Conservation (phyloP, 2,113 vertebrate genomes). For the Nerophis ophidion region DNA sequence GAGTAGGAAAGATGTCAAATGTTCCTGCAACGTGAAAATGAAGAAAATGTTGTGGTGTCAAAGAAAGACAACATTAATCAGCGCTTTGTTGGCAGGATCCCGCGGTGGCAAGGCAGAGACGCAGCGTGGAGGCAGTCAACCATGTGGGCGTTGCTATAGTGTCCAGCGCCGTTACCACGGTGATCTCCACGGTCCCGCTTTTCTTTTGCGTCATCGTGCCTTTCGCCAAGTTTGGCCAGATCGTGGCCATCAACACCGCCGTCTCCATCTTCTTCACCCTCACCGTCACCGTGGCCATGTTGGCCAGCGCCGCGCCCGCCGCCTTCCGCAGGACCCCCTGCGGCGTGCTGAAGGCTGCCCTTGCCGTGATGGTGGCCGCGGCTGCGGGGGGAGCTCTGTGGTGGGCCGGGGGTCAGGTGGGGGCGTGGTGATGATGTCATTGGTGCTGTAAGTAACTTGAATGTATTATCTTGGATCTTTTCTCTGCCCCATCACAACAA, state of each 20-base stretch:
- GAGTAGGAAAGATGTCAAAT: too few relatives aligned
- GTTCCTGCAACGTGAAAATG: too few relatives aligned
- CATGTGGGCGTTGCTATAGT: constrained; percentile 92
- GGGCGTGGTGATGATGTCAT: constrained; percentile 14
- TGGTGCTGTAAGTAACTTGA: too few relatives aligned
- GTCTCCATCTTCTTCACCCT: constrained; percentile 89
- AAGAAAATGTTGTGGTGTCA: too few relatives aligned
- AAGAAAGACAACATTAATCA: neutral
- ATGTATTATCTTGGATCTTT: too few relatives aligned
- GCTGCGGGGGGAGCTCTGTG: constrained; percentile 72
- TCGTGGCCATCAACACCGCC: constrained; percentile 90
- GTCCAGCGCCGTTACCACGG: constrained; percentile 88
- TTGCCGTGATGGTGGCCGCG: constrained; percentile 65
- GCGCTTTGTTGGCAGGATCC: constrained; percentile 69
- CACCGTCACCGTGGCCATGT: constrained; percentile 85
- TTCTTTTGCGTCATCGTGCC: constrained; percentile 98
- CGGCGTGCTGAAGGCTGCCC: constrained; percentile 84
- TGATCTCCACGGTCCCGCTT: constrained; percentile 88
- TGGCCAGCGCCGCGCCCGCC: constrained; percentile 80
- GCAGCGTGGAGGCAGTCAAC: constrained; percentile 81
- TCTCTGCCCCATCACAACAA: too few relatives aligned
- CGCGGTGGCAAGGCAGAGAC: constrained; percentile 73
- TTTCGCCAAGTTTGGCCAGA: constrained; percentile 97
- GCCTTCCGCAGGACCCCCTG: constrained; percentile 80
- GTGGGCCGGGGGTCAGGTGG: constrained; percentile 69